Base-by-base conservation (phyloP, 2,888 invertebrate genomes). In the Polia nebulosa region DNA sequence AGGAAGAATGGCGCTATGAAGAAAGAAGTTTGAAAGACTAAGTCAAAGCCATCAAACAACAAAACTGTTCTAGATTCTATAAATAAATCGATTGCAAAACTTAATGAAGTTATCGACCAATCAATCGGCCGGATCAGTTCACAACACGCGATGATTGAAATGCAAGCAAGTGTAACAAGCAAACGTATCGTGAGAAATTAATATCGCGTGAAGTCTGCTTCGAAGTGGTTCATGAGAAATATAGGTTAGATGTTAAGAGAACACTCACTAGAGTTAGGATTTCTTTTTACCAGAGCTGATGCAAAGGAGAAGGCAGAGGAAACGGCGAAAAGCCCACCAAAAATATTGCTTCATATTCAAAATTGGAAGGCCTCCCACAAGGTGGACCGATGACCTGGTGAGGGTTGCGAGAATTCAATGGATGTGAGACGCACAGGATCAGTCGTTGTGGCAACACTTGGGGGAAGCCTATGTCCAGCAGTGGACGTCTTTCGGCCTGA, bases 61-160 rank as follows among this genome's bases (percentile, higher is more conserved):
- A 44, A 53, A 59, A 49, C 55, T 47, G 53, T 34, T 29, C 49
- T 59, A 76, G 51, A 49, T 49, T 55, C 61, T 22, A 61, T 70
- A 55, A 41, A 70, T 63, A 63, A 32, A 63, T 55, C 27, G 36
- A 56, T 76, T 76, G 70, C 62, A 76, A 70, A 55, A 77, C 39
- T 41, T 55, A 51, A 74, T 76, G 62, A 58, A 71, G 71, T 45
- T 70, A 74, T 74, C 71, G 77, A 53, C 44, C 51, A 72, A 51
- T 72, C 39, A 56, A 45, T 44, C 17, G 36, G 11, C 29, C 74
- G 15, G 52, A 61, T 76, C 53, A 36, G 62, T 63, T 62, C 58
- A 51, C 49, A 41, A 55, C 74, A 74, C 49, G 77, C 77, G 17
- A 71, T n/a, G 52, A 55, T 59, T 74, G 44, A 62, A 69, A 62